Evolutionary conservation across 2,797 vertebrate genomes (phyloP).

Genomic region (Pseudomugil gertrudae): DNA sequence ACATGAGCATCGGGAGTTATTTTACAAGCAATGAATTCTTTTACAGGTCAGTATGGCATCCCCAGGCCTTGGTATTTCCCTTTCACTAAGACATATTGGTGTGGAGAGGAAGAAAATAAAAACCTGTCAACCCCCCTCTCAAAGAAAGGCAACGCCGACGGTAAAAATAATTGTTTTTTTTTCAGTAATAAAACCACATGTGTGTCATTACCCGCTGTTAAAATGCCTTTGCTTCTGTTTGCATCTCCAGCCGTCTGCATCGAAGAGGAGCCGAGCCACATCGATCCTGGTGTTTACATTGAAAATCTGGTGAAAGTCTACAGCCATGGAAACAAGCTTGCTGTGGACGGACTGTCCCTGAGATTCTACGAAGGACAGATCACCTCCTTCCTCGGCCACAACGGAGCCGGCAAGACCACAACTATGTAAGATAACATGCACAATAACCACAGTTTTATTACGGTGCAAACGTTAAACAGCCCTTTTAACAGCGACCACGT

Average conservation of each 20-base stretch:
- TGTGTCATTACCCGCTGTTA: not conserved
- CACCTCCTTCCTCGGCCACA: slow-evolving; percentile 97
- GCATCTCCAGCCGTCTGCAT: slow-evolving; percentile 84
- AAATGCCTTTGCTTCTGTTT: slow-evolving; percentile 12
- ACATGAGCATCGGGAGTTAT: not conserved
- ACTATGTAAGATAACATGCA: slow-evolving; percentile 89
- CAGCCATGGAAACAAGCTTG: slow-evolving; percentile 93
- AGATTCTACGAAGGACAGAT: slow-evolving; percentile 98
- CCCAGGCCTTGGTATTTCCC: slow-evolving; percentile 97
- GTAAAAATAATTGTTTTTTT: slow-evolving; percentile 79
- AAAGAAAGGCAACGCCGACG: slow-evolving; percentile 86
- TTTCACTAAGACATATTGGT: slow-evolving; percentile 95
- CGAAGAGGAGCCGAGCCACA: slow-evolving; percentile 93
- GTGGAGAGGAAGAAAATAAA: slow-evolving; percentile 86
- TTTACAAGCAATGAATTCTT: not conserved
- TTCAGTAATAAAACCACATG: not conserved
- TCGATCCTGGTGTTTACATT: slow-evolving; percentile 93
- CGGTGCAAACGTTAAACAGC: not conserved
- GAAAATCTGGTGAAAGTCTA: slow-evolving; percentile 97
- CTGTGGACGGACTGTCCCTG: slow-evolving; percentile 92
- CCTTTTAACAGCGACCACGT: not conserved
- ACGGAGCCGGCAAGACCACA: slow-evolving; percentile 98
- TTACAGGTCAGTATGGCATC: slow-evolving; percentile 93
- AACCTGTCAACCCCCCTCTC: slow-evolving; percentile 73
- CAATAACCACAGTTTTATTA: not conserved